These are phyloP conservation scores for Crocallis elinguaria DNA, from an alignment of 2,888 invertebrate species.

Conservation along the genomic window DNA sequence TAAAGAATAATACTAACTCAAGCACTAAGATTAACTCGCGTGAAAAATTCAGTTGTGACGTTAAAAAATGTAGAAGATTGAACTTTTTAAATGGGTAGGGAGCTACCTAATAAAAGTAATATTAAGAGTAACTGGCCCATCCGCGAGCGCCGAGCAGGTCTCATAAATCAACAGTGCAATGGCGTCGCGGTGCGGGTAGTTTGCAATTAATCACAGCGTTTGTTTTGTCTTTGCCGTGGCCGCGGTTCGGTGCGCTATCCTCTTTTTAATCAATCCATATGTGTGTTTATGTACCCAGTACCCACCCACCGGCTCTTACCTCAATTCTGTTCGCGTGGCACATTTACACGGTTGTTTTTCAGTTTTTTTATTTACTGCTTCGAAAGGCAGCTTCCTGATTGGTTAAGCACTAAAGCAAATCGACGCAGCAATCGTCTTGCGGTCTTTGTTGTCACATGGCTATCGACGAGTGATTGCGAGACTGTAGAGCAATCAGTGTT, in stretches of 20 bases:
- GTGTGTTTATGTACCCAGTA: neutral
- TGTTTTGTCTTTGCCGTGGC: slow-evolving; percentile 12
- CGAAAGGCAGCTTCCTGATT: no score
- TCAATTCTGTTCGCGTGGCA: neutral
- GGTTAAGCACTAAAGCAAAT: no score
- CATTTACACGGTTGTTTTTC: no score
- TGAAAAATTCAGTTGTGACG: no score
- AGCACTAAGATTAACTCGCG: neutral
- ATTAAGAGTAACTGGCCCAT: slow-evolving; percentile 1
- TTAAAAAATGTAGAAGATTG: no score
- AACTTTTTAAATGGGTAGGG: neutral
- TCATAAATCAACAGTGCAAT: slow-evolving; percentile 9
- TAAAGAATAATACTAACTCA: neutral
- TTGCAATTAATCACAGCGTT: slow-evolving; percentile 20
- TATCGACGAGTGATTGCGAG: no score
- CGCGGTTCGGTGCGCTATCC: neutral
- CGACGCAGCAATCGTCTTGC: no score
- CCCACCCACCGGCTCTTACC: no score
- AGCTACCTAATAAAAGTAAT: neutral
- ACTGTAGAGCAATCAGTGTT: no score
- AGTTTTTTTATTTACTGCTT: no score
- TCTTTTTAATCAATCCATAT: slow-evolving; percentile 16
- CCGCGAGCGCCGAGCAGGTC: neutral
- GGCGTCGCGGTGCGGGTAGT: slow-evolving; percentile 7
- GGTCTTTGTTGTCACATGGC: no score